Evolutionary conservation across 1,140 invertebrate genomes (phyloP), one percentile per base, ranked within the genome.

Genomic region (Ceratosolen fusciceps): DNA sequence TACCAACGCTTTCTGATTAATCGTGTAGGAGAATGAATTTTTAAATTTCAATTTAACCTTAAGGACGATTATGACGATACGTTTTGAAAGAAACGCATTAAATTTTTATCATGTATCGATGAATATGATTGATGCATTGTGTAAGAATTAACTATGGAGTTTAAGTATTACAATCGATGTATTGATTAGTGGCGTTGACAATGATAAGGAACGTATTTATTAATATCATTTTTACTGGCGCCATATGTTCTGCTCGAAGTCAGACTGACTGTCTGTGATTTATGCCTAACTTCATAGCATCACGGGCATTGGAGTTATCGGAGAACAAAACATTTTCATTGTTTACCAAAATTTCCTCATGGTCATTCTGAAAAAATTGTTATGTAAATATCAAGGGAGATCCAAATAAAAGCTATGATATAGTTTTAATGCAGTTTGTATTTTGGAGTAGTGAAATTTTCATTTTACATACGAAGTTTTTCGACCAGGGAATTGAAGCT

Each of bases 301-400:
- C 70, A 72, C 49, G 49, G 29, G 39, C 31, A 54, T 52, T 24
- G 73, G 58, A 74, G 24, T 29, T 10, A 71, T 49, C 9, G 10
- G 26, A 65, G 58, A 39, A 21, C 47, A 70, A 77, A 70, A 77
- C n/a, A 77, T 65, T 77, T 67, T 70, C 37, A 70, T 70, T 77
- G 75, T 77, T 77, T 77, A 77, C 34, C 1, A 19, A 29, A 24
- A 26, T 10, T 49, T 54, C 9, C 39, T 60, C 14, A 62, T 43
- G 39, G 21, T 31, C 10, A 31, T 21, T 29, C 0, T 12, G 21
- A 49, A 43, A 49, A 62, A 62, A 47, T 74, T 9, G 26, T 47
- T 60, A 62, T 74, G 56, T 74, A 74, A 74, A 74, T 47, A 74
- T 12, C 3, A 62, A 2, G 19, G 16, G 24, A 74, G 47, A 29